phyloP scores from a whole-genome alignment of 2,888 invertebrate genomes.

The Diarsia dahlii region DNA sequence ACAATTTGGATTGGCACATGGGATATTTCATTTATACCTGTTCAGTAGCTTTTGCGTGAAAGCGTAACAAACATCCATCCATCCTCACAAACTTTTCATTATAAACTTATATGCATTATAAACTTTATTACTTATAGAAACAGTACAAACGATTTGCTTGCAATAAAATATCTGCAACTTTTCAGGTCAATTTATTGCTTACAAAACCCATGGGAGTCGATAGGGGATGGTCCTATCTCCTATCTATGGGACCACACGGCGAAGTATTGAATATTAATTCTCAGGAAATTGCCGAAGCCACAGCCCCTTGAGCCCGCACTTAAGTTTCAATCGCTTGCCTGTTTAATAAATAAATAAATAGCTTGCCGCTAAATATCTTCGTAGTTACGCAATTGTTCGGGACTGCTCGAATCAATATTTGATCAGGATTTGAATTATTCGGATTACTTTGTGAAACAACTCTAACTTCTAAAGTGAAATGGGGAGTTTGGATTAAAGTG shows the following conservation, averaged over 20 bases:
- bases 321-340: slow-evolving; percentile 57
- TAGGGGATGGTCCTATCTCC: slow-evolving; percentile 3
- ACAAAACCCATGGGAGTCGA: slow-evolving; percentile 39
- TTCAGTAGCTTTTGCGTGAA: too few relatives aligned
- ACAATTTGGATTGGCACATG: too few relatives aligned
- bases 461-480: slow-evolving; percentile 15
- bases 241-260: slow-evolving; percentile 27
- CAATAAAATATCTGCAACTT: slow-evolving; percentile 39
- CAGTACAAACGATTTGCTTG: slow-evolving; percentile 26
- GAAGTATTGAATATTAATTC: slow-evolving; percentile 64
- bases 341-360: slow-evolving; percentile 61
- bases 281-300: slow-evolving; percentile 58
- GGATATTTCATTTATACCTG: too few relatives aligned
- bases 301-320: slow-evolving; percentile 54
- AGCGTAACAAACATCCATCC: too few relatives aligned
- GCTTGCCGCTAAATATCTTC: slow-evolving; percentile 40
- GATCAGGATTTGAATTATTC: slow-evolving; percentile 44
- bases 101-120: too few relatives aligned
- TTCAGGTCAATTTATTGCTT: slow-evolving; percentile 31
- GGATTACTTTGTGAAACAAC: slow-evolving; percentile 34
- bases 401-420: slow-evolving; percentile 54
- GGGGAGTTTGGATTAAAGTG: slow-evolving; percentile 1
- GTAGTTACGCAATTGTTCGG: slow-evolving; percentile 27
- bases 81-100: too few relatives aligned
- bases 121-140: slow-evolving; percentile 11